These are phyloP conservation scores for Drosophila paranaensis DNA, from an alignment of 2,888 invertebrate genomes.

Conservation along the genomic window DNA sequence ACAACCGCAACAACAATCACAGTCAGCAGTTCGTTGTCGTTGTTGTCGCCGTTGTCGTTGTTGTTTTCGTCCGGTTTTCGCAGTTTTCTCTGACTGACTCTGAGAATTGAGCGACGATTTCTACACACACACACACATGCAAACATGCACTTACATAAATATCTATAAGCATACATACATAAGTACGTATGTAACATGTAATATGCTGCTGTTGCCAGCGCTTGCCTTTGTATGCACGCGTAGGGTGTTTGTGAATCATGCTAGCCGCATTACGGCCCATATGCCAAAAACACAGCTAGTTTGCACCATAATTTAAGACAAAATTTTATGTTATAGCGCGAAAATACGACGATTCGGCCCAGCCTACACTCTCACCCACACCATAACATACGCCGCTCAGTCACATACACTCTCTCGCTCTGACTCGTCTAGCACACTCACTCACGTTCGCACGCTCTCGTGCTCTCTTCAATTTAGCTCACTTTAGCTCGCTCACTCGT, in stretches of 20 bases:
- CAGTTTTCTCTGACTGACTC: slow-evolving; percentile 57
- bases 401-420: slow-evolving; percentile 9
- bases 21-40: slow-evolving; percentile 62
- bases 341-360: slow-evolving; percentile 34
- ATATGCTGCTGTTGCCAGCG: neutral
- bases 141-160: slow-evolving; percentile 15
- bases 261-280: slow-evolving; percentile 17
- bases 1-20: slow-evolving; percentile 34
- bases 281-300: slow-evolving; percentile 22
- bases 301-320: slow-evolving; percentile 34
- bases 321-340: slow-evolving; percentile 40
- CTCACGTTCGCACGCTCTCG: neutral
- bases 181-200: slow-evolving; percentile 4
- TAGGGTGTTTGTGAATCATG: slow-evolving; percentile 41
- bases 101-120: slow-evolving; percentile 47
- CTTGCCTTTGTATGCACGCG: neutral
- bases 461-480: slow-evolving; percentile 20
- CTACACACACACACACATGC: slow-evolving; percentile 7
- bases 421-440: neutral
- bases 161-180: slow-evolving; percentile 5
- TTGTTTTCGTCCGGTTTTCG: slow-evolving; percentile 73
- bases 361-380: slow-evolving; percentile 42
- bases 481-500: slow-evolving; percentile 3
- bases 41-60: slow-evolving; percentile 57
- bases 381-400: slow-evolving; percentile 11